Evolutionary conservation across 2,113 vertebrate species (phyloP), one percentile per base, ranked within the genome.

Genomic region (Sardina pilchardus): DNA sequence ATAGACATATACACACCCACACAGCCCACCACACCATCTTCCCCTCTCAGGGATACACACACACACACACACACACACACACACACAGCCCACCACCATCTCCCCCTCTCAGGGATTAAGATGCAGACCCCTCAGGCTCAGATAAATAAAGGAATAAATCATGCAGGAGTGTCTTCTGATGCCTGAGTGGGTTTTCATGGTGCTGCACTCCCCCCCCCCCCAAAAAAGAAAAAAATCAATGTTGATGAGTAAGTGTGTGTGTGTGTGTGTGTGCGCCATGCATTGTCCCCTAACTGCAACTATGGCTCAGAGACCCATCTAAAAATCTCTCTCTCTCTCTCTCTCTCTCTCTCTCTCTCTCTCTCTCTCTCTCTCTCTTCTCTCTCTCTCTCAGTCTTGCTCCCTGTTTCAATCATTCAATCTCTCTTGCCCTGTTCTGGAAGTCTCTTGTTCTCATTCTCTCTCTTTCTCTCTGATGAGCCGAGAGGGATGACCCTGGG

Each of bases 111-210:
- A 16, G 30, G 71, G 71, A 78, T 78, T 34, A 36, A 78, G 71
- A 78, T 78, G 30, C 26, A 36, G 0, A 12, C 71, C 71, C 71
- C 16, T 78, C 16, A 39, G 71, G 71, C 71, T 17, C 30, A 36
- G 71, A 78, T 34, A 78, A 78, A 78, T 19, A 78, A 34, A 78
- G 71, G 30, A 36, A 78, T 78, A 36, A 78, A 34, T 78, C 71
- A 78, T 30, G 71, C 71, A 78, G 71, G 30, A 36, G 71, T 78
- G 21, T 63, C 4, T 34, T 78, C 39, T 78, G 30, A 78, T 78
- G 71, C 30, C 71, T 36, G 71, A 78, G 71, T 78, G 71, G 71
- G 71, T 34, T 78, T 78, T 78, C 71, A 78, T 78, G 71, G 71
- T 78, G 71, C 30, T 36, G 71, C 12, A 14, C 14, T 75, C 16